These are phyloP conservation scores for Strigamia crassipes DNA, from an alignment of 2,888 invertebrate genomes.

Conservation along the genomic window DNA sequence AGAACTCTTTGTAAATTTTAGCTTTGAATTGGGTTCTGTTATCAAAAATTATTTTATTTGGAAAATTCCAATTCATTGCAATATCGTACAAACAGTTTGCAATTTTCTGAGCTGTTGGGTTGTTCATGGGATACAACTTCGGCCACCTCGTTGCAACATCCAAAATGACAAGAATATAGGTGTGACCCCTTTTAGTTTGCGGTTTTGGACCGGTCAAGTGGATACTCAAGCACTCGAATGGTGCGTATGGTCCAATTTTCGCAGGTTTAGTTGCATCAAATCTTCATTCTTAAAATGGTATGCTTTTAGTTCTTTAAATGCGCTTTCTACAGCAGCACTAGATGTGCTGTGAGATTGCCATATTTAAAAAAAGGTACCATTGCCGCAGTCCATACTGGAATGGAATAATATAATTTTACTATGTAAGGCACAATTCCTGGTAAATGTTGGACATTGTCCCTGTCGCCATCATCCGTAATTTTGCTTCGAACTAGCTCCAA, in stretches of 20 bases:
- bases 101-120: not conserved
- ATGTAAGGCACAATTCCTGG: no score
- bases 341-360: no score
- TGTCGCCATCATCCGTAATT: no score
- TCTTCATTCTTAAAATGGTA: no score
- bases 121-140: not conserved
- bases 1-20: no score
- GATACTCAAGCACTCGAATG: not conserved
- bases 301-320: no score
- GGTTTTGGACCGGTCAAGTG: not conserved
- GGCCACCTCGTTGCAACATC: not conserved
- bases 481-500: no score
- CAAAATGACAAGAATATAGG: not conserved
- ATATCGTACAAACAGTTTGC: not conserved
- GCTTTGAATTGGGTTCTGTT: not conserved
- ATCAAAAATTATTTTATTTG: not conserved
- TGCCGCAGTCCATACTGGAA: no score
- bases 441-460: no score
- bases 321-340: no score
- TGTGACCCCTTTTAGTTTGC: not conserved
- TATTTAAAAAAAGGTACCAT: no score
- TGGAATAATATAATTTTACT: no score
- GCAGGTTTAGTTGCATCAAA: not conserved
- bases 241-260: not conserved
- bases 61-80: not conserved